Evolutionary conservation across 2,888 invertebrate genomes (phyloP), one percentile per base, ranked within the genome.

Genomic region (Melieria picta): DNA sequence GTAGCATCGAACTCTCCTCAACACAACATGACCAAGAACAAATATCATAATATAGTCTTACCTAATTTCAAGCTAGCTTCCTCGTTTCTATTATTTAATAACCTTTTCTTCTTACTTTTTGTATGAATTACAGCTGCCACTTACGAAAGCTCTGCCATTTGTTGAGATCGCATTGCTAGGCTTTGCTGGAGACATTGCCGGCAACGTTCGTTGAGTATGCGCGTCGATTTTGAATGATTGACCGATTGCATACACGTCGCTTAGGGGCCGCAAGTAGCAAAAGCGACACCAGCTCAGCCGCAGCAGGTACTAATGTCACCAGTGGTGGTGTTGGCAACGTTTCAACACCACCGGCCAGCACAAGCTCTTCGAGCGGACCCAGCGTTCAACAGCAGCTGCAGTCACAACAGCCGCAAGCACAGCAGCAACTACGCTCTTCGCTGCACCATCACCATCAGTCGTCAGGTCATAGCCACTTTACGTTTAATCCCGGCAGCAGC

Each of bases 191-290:
- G 30, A 30, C 30, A 30, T 30, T 30, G 30, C 30, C 30, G 30
- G 30, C 30, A 30, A 30, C 30, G 30, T 30, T 30, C 30, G 30
- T 30, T 30, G 30, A 30, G 30, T 47, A 45, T 46, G 50, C 16
- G 11, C 42, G 13, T 48, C 50, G n/a, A 30, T 72, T 76, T 81
- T 84, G 83, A 82, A 83, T 84, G 84, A 80, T 82, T 83, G 83
- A 83, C 81, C 82, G 82, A 70, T 77, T 83, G 75, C 82, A 82
- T 74, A 82, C 81, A 70, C 84, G 84, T 77, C 84, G 84, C 77
- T 81, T 83, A 79, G 82, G 80, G 77, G 84, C 83, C 77, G 79
- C 80, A 75, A 77, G 79, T 75, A 82, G 79, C 66, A 82, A 82
- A 78, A 81, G 81, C 74, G 73, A 79, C 46, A 60, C 50, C 52